Percentiles rank a stretch among this genome's conserved stretches.
phyloP scores from a whole-genome alignment of 2,113 vertebrate species.

The Chlamydotis undulata region DNA sequence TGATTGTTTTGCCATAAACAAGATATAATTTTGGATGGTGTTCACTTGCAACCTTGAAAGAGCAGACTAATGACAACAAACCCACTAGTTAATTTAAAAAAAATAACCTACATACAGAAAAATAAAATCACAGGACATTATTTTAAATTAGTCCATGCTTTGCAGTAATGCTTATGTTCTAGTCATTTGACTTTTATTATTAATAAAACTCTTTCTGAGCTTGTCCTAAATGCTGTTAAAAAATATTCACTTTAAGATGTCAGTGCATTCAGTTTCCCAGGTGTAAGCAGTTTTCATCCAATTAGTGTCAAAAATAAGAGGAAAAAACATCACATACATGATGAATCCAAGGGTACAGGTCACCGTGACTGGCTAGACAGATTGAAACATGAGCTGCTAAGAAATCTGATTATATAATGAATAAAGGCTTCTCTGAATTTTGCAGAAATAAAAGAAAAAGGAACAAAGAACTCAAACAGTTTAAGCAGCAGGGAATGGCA shows the following conservation, averaged over 20 bases:
- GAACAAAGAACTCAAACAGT: background rate
- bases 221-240: background rate
- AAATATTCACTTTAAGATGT: background rate
- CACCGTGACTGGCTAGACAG: background rate
- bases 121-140: background rate
- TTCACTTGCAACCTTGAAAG: background rate
- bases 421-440: background rate
- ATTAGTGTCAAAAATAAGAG: background rate
- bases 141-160: background rate
- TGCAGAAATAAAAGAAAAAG: background rate
- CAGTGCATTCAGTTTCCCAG: background rate
- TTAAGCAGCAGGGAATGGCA: background rate
- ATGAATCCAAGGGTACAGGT: background rate
- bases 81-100: background rate
- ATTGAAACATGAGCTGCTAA: background rate
- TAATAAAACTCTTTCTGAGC: background rate
- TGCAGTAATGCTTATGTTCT: background rate
- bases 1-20: background rate
- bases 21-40: background rate
- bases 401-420: background rate
- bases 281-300: constrained; percentile 8
- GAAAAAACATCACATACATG: background rate
- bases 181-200: background rate
- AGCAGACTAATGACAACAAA: background rate
- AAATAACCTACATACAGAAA: background rate